Base-by-base conservation (phyloP, 2,888 invertebrate species). In the Hanleya hanleyi region DNA sequence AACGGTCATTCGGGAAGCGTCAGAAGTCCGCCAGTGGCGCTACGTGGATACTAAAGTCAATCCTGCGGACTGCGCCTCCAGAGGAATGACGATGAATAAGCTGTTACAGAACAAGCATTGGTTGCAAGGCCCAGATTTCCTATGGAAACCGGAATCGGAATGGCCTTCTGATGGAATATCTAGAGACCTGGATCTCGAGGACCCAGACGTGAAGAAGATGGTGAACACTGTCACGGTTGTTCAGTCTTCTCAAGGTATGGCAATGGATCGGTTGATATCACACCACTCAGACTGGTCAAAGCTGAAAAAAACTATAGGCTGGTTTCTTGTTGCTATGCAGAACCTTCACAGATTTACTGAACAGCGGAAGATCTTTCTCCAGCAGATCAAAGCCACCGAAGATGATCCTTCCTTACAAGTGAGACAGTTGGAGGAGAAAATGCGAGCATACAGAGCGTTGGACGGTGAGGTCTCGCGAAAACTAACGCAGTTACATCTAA, bases 51-150 rank as follows among this genome's bases (percentile, higher is more conserved):
- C 69, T 1, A 61, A 71, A 22, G 41, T 41, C 12, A 72, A 72
- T 38, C 26, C 70, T 41, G 77, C 69, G 2, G 73, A 72, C 35
- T 29, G 37, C n/a, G 65, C 65, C 33, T 74, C 67, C 37, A 70
- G 76, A 67, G 71, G 76, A 9, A 47, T 71, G n/a, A 35, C 12
- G 18, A 47, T 38, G n/a, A 33, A 37, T 0, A 38, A 61, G n/a
- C 22, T 67, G 12, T 1, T 67, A 5, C 15, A 7, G 36, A 57
- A 61, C 15, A 32, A 47, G 22, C 18, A 18, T 2, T 75, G 75
- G 77, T 32, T 69, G 12, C 37, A 38, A 1, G 71, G 71, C 22
- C 73, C 76, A 51, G 65, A 62, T 12, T 76, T 76, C 38, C 70
- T 74, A n/a, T n/a, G n/a, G n/a, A n/a, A n/a, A n/a, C n/a, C n/a